phyloP scores from a whole-genome alignment of 2,888 invertebrate species.

The Fabriciana adippe region DNA sequence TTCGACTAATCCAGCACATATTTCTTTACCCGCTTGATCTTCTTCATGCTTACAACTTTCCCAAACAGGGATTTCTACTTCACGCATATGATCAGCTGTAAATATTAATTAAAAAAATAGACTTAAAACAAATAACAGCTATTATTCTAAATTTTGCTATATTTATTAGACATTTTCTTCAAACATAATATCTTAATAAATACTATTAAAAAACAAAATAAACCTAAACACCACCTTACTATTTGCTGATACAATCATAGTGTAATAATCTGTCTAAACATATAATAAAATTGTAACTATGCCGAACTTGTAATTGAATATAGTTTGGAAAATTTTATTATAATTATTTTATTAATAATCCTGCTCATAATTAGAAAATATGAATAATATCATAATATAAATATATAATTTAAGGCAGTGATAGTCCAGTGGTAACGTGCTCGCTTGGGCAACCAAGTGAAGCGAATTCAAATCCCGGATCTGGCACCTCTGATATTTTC shows the following conservation, averaged over 20 bases:
- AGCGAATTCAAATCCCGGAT: no score
- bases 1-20: constrained; percentile 88
- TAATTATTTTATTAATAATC: neutral
- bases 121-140: no score
- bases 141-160: no score
- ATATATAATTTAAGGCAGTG: no score
- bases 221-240: neutral
- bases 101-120: constrained; percentile 1
- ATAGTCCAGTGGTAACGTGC: no score
- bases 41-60: constrained; percentile 84
- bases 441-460: no score
- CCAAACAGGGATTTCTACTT: constrained; percentile 89
- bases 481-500: no score
- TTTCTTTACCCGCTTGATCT: constrained; percentile 85
- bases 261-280: neutral
- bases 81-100: constrained; percentile 90
- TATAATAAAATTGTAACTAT: no score
- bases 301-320: no score
- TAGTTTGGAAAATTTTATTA: no score
- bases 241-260: neutral
- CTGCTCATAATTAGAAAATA: neutral
- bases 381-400: neutral
- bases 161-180: no score
- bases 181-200: no score
- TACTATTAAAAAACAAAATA: neutral